Evolutionary conservation across 2,888 invertebrate genomes (phyloP), one percentile per base, ranked within the genome.

Genomic region (Drosophila cognata): DNA sequence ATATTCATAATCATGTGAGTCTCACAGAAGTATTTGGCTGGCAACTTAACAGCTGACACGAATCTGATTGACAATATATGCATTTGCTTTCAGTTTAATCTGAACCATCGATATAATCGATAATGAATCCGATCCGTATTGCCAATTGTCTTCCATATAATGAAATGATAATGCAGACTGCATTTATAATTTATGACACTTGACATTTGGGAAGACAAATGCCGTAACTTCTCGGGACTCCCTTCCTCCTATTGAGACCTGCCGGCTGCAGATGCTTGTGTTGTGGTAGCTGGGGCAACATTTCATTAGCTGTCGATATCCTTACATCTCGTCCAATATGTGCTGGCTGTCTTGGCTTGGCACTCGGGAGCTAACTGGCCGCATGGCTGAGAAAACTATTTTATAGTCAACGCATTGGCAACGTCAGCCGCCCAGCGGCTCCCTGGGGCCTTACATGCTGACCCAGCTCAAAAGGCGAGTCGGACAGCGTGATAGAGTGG

Each of bases 221-320:
- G 33, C 35, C 58, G 28, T 41, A 31, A 31, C 46, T 31, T 38
- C 28, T 28, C 13, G 41, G 13, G 33, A 46, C 13, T 46, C 33
- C 8, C n/a, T 13, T 36, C 18, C 25, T 16, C 29, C 28, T 11
- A 56, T 60, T 16, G 71, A 59, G 46, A 75, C 41, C 33, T 53
- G 52, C 28, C 31, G 50, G 25, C 25, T 61, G 76, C 64, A 65
- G 53, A 62, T 51, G 53, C 59, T 52, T 63, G 48, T 65, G 1
- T 55, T 59, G 58, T 56, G 64, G 59, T 63, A 70, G 63, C 63
- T 53, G 61, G 46, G 60, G 77, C 72, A 69, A 64, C 67, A 77
- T 79, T 79, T 77, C 79, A 74, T 77, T 81, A 81, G 81, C 81
- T 79, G 79, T 79, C 81, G 74, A 74, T 74, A 74, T 80, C 74